Conservation (phyloP, 2,888 invertebrate species). For the Cacoxenus indagator region DNA sequence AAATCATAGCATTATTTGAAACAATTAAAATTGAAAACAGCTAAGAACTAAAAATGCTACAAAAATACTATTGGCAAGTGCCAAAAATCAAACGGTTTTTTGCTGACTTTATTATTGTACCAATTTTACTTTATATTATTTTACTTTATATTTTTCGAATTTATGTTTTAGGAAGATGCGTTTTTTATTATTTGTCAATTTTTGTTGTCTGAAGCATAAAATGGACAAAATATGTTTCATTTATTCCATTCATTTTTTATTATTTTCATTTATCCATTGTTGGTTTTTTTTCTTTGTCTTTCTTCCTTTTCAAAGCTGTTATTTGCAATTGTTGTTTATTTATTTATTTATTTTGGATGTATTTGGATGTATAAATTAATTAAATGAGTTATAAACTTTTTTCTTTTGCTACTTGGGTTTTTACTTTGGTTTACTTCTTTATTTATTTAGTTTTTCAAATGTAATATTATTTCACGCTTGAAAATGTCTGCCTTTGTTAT, state of each 20-base stretch:
- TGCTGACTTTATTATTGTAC: constrained; percentile 10
- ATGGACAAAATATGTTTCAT: constrained; percentile 48
- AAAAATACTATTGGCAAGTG: constrained; percentile 17
- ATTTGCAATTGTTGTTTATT: constrained; percentile 40
- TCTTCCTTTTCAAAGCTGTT: constrained; percentile 45
- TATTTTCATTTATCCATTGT: constrained; percentile 28
- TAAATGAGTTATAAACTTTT: constrained; percentile 27
- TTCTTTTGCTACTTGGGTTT: constrained; percentile 29
- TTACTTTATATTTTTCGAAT: constrained; percentile 26
- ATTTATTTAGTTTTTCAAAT: constrained; percentile 29
- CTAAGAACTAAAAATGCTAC: constrained; percentile 27
- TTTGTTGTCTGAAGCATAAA: constrained; percentile 51
- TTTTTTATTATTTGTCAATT: constrained; percentile 32
- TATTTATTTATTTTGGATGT: constrained; percentile 29
- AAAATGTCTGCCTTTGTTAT: not conserved
- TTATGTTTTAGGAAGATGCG: constrained; percentile 51
- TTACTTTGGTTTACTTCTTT: not conserved
- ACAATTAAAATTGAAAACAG: constrained; percentile 4
- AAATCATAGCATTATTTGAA: not conserved
- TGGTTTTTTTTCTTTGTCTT: constrained; percentile 27
- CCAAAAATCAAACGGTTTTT: constrained; percentile 14
- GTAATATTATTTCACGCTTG: not conserved
- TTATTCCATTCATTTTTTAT: constrained; percentile 25
- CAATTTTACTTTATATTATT: constrained; percentile 24
- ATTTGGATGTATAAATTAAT: constrained; percentile 32